A percentile compares a stretch with the other conserved stretches of the same genome.
Evolutionary conservation across 2,888 invertebrate species (phyloP).

Genomic region (Corythucha ciliata): DNA sequence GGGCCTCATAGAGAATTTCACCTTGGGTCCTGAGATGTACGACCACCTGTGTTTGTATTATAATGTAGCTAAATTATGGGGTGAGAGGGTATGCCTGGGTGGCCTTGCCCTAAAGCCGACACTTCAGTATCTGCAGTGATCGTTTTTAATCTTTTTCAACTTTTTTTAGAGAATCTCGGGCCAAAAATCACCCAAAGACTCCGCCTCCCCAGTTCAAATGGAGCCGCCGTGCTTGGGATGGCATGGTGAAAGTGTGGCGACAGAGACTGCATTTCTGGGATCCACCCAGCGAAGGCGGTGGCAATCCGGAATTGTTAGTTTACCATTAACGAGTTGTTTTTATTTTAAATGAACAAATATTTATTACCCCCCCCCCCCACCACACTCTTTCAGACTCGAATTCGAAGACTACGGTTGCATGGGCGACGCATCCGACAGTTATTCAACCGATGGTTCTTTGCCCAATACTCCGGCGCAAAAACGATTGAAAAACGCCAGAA

Average conservation of each 20-base stretch:
- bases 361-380: background rate
- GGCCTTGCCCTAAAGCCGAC: background rate
- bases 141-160: background rate
- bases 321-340: background rate
- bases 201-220: conserved; percentile 81
- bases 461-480: conserved; percentile 32
- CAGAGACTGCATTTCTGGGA: conserved; percentile 74
- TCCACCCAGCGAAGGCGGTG: conserved; percentile 37
- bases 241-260: conserved; percentile 77
- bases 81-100: too few species aligned
- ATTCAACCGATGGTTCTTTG: conserved; percentile 27
- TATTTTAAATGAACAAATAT: background rate
- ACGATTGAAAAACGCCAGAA: conserved; percentile 17
- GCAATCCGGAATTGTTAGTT: conserved; percentile 29
- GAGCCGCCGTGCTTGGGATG: conserved; percentile 89
- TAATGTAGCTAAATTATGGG: conserved; percentile 10
- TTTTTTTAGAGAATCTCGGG: conserved; percentile 45
- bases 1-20: too few species aligned
- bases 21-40: too few species aligned
- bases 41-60: background rate
- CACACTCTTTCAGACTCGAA: background rate
- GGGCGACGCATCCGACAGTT: conserved; percentile 27
- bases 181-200: conserved; percentile 71
- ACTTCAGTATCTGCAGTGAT: background rate
- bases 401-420: background rate